Base-by-base conservation (phyloP, 2,888 invertebrate genomes). In the Nomada ruficornis region DNA sequence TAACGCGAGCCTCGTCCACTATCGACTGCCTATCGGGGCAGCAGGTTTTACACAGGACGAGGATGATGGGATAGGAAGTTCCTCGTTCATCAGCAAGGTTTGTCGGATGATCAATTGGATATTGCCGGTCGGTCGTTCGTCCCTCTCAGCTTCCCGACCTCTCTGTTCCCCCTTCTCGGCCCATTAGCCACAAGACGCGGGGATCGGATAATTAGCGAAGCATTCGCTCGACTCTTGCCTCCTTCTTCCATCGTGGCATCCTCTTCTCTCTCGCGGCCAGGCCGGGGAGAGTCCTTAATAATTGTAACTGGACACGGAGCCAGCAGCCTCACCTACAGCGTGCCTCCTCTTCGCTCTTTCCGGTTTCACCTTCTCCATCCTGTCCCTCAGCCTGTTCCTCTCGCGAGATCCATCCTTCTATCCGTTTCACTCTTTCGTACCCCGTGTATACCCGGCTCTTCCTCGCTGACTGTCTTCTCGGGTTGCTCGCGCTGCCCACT, bases 261-360 rank as follows among this genome's bases (percentile, higher is more conserved):
- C 55, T 88, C 82, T 20, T 50, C 86, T 85, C 85, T 74, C 81
- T 54, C 55, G 59, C 44, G 44, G 63, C 85, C 82, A 77, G 63
- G 36, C 47, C 44, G 29, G 47, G 86, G 77, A 82, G 89, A 92
- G 92, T 93, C 91, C 92, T 93, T 93, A 93, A 93, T 93, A 93
- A 93, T 93, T 93, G 93, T 93, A 93, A 94, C 93, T 93, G 93
- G 93, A 93, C 93, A 93, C 92, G 93, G 92, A 83, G 77, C 82
- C 85, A 69, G 80, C 82, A 85, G 82, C 85, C 81, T 88, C 88
- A 83, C 88, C 88, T 88, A 86, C 83, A 82, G 82, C 84, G 60
- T 67, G 63, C 72, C 70, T 68, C 72, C 59, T 67, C 68, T 44
- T 60, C 54, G 13, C 52, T 60, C 60, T 50, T 44, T 60, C 70